These are phyloP conservation scores for Probaryconus sp. DNA, from an alignment of 1,140 invertebrate genomes.

Conservation along the genomic window DNA sequence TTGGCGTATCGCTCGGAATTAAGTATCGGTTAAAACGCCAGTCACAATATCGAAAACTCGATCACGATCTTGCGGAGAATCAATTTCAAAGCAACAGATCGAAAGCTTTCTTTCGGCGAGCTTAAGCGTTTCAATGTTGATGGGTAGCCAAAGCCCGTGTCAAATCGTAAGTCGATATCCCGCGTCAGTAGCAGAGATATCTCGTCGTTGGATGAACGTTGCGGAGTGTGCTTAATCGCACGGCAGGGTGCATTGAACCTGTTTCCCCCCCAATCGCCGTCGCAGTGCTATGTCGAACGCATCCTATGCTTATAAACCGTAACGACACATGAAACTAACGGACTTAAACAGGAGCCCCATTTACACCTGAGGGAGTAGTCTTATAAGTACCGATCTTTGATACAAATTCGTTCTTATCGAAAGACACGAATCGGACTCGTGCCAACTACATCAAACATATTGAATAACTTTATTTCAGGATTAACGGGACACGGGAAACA, in stretches of 20 bases:
- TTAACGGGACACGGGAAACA: slow-evolving; percentile 8
- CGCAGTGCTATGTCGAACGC: slow-evolving; percentile 64
- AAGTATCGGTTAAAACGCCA: slow-evolving; percentile 24
- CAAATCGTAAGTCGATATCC: slow-evolving; percentile 69
- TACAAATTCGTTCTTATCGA: slow-evolving; percentile 50
- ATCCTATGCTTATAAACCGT: slow-evolving; percentile 75
- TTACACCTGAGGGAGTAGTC: slow-evolving; percentile 47
- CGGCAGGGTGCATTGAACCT: slow-evolving; percentile 68
- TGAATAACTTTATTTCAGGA: slow-evolving; percentile 16
- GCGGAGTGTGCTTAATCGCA: slow-evolving; percentile 61
- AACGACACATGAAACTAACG: slow-evolving; percentile 76
- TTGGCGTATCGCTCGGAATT: slow-evolving; percentile 2
- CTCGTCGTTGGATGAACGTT: slow-evolving; percentile 64
- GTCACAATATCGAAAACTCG: slow-evolving; percentile 22
- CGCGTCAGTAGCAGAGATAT: slow-evolving; percentile 62
- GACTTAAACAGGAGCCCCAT: slow-evolving; percentile 56
- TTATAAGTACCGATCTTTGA: slow-evolving; percentile 20
- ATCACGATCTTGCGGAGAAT: slow-evolving; percentile 12
- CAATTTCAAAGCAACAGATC: slow-evolving; percentile 54
- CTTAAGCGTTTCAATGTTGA: slow-evolving; percentile 52
- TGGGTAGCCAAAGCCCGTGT: slow-evolving; percentile 63
- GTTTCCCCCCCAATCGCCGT: slow-evolving; percentile 34
- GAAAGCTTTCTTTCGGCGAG: slow-evolving; percentile 64
- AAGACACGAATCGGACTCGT: slow-evolving; percentile 25
- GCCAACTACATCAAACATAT: slow-evolving; percentile 6